phyloP scores from a whole-genome alignment of 2,888 invertebrate genomes.

The Dolichopus griseipennis region DNA sequence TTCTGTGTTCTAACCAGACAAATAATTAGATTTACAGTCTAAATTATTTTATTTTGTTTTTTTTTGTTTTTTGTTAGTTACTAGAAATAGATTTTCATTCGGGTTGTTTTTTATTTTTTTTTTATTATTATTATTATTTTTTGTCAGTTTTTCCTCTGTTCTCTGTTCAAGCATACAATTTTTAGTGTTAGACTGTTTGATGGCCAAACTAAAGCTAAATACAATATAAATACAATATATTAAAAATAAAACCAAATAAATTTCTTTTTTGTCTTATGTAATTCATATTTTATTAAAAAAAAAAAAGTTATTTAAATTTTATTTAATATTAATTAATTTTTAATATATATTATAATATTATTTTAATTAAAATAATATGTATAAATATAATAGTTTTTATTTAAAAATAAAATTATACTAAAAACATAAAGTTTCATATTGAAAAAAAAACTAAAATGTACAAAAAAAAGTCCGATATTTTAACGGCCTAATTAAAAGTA shows the following conservation, averaged over 20 bases:
- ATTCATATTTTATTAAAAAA: background rate
- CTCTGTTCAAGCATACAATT: background rate
- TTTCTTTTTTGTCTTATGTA: background rate
- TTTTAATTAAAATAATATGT: constrained; percentile 1
- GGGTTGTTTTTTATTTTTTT: background rate
- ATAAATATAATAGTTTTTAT: background rate
- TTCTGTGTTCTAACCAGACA: background rate
- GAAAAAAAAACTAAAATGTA: no score
- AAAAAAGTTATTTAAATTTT: background rate
- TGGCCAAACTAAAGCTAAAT: background rate
- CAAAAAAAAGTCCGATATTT: no score
- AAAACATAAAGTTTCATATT: no score
- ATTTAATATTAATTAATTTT: background rate
- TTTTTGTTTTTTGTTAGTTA: constrained; percentile 4
- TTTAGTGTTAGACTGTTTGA: background rate
- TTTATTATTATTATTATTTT: no score
- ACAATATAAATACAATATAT: background rate
- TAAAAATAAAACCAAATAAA: background rate
- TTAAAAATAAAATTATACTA: no score
- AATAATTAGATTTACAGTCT: constrained; percentile 3
- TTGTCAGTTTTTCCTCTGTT: background rate
- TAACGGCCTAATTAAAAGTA: no score
- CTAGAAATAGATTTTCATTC: constrained; percentile 9
- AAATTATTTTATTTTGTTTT: background rate
- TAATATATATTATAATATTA: background rate